Percentiles rank a stretch among this genome's conserved stretches.
phyloP scores from a whole-genome alignment of 2,888 invertebrate species.

The Suillia variegata region DNA sequence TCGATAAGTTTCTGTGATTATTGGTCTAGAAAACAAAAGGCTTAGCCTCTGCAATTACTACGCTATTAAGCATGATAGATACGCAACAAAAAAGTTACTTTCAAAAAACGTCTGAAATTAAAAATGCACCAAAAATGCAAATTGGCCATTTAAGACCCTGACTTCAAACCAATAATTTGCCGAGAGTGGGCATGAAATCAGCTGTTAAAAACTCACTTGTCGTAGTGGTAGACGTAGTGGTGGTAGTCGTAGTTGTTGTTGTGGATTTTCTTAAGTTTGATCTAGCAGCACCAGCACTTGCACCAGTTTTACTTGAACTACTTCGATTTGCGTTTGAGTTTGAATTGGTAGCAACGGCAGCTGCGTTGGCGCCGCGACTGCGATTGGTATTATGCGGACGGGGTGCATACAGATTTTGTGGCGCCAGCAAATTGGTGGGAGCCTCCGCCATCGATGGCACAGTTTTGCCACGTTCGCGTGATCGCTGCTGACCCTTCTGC shows the following conservation, averaged over 20 bases:
- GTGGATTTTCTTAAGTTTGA: slow-evolving; percentile 2
- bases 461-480: neutral
- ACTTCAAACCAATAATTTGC: neutral
- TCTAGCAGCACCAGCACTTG: slow-evolving; percentile 1
- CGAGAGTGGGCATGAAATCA: neutral
- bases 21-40: too few species aligned
- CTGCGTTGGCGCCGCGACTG: too few species aligned
- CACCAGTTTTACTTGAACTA: neutral
- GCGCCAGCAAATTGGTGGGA: neutral
- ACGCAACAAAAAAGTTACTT: too few species aligned
- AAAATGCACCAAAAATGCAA: neutral
- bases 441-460: neutral
- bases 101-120: neutral
- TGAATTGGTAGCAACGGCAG: neutral
- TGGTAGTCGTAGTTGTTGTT: slow-evolving; percentile 16
- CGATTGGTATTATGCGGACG: neutral
- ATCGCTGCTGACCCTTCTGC: neutral
- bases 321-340: neutral
- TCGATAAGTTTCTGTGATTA: too few species aligned
- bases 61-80: too few species aligned
- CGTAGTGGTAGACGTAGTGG: slow-evolving; percentile 28
- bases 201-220: slow-evolving; percentile 27
- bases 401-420: neutral
- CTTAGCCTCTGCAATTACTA: too few species aligned
- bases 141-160: neutral